Conservation (phyloP, 2,113 vertebrate genomes). For the Natator depressus region DNA sequence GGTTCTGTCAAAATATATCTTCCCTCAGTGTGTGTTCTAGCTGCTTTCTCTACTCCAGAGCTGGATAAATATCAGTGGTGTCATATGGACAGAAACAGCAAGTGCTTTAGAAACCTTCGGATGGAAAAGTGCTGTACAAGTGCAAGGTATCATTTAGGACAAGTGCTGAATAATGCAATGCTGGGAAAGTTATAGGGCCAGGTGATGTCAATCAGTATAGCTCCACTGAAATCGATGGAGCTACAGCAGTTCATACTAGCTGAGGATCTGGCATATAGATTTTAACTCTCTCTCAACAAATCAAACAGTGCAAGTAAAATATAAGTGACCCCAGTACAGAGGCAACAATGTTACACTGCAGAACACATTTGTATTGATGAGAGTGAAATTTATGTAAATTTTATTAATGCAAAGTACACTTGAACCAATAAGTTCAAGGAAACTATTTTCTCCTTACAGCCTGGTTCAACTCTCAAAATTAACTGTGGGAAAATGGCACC, state of each 20-base stretch:
- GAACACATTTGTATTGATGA: slow-evolving; percentile 15
- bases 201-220: neutral
- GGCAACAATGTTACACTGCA: accelerated
- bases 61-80: neutral
- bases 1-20: neutral
- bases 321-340: neutral
- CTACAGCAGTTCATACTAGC: neutral
- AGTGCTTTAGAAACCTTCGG: neutral
- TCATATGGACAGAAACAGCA: accelerated
- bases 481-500: neutral
- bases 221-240: neutral
- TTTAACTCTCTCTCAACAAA: neutral
- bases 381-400: slow-evolving; percentile 29
- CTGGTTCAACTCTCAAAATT: neutral
- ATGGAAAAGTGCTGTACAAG: neutral
- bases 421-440: slow-evolving; percentile 26
- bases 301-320: neutral
- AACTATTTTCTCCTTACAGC: slow-evolving; percentile 34
- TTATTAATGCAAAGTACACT: slow-evolving; percentile 37
- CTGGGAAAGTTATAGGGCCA: neutral
- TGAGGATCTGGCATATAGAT: neutral
- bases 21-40: accelerated
- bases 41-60: neutral
- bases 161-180: neutral
- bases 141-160: accelerated